Evolutionary conservation across 2,888 invertebrate genomes (phyloP).

Genomic region (Trachelus iudaicus): DNA sequence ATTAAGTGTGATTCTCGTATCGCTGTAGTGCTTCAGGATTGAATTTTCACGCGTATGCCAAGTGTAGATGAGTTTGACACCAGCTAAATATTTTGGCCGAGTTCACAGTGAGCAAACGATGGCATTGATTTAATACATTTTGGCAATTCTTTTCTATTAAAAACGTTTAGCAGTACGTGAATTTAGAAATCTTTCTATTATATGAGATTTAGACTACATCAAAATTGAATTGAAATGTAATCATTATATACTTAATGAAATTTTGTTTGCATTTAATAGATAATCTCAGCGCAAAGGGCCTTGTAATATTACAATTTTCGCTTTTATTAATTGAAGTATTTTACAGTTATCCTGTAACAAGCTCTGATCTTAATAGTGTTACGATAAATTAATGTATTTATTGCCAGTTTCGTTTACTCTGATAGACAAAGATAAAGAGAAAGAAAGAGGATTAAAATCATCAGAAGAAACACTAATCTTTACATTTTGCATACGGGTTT

Average conservation of each 20-base stretch:
- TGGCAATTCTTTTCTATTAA: not conserved
- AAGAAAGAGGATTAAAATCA: slow-evolving; percentile 1
- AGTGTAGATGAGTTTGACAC: not conserved
- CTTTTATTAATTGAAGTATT: not conserved
- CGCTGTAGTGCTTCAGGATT: not conserved
- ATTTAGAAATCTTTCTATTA: not conserved
- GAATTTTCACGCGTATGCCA: not conserved
- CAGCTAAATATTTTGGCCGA: not conserved
- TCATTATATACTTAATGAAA: not conserved
- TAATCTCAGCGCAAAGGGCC: not conserved
- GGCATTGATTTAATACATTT: not conserved
- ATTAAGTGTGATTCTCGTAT: not conserved
- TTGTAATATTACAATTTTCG: not conserved
- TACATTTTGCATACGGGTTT: not conserved
- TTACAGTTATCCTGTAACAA: not conserved
- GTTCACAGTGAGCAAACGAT: not conserved
- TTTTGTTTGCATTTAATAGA: not conserved
- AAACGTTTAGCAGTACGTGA: not conserved
- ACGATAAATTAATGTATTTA: not conserved
- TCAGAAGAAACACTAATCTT: not conserved
- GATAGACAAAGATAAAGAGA: not conserved
- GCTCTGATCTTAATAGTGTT: not conserved
- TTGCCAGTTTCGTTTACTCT: not conserved
- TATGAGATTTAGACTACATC: not conserved
- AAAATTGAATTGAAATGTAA: not conserved